Evolutionary conservation across 2,113 vertebrate species (phyloP).

Genomic region (Coreoperca whiteheadi): DNA sequence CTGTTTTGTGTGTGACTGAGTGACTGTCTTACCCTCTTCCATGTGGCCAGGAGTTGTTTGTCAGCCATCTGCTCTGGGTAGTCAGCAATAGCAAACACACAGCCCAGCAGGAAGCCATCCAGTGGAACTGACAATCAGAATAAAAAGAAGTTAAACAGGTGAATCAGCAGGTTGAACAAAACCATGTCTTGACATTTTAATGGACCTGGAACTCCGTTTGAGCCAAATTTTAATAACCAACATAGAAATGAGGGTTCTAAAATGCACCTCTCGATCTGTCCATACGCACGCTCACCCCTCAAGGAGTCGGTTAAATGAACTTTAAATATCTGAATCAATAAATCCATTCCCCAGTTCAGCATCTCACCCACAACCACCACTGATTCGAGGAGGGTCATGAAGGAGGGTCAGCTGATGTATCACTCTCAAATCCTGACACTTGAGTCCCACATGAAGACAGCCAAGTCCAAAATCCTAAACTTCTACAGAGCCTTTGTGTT

Average conservation of each 20-base stretch:
- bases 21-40: conserved; percentile 90
- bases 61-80: conserved; percentile 99
- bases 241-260: background rate
- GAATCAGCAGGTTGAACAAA: background rate
- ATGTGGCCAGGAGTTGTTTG: conserved; percentile 94
- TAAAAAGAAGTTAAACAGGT: background rate
- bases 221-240: background rate
- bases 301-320: no score
- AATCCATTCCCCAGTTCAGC: no score
- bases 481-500: background rate
- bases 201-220: background rate
- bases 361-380: no score
- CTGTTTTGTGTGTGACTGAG: background rate
- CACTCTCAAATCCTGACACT: background rate
- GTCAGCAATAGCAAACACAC: conserved; percentile 96
- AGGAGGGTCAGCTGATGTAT: no score
- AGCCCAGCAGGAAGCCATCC: conserved; percentile 93
- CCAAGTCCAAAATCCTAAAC: background rate
- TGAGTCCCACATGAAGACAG: background rate
- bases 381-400: no score
- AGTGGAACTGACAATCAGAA: conserved; percentile 88
- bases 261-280: no score
- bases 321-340: no score
- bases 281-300: no score
- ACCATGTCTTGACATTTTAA: background rate